phyloP scores from a whole-genome alignment of 2,888 invertebrate species.

The Cephus pygmeus region DNA sequence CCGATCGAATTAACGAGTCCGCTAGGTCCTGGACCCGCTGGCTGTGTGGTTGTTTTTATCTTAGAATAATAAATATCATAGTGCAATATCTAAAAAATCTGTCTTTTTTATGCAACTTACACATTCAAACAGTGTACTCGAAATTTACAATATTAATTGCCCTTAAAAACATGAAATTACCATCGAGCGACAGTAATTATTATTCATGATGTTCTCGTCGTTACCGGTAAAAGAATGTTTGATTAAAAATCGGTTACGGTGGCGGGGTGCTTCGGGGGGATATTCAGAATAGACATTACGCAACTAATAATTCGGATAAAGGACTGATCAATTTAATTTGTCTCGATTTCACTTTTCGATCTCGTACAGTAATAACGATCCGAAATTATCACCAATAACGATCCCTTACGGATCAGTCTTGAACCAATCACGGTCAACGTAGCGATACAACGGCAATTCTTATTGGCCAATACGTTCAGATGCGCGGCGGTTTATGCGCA shows the following conservation, averaged over 20 bases:
- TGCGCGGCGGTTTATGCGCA: not conserved
- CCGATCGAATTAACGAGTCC: constrained; percentile 25
- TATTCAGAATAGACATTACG: not conserved
- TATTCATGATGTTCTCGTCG: constrained; percentile 36
- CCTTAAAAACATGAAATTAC: constrained; percentile 59
- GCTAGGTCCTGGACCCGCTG: constrained; percentile 41
- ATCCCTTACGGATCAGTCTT: not conserved
- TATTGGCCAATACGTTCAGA: not conserved
- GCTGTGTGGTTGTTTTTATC: constrained; percentile 38
- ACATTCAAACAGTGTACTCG: constrained; percentile 60
- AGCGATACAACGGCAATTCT: not conserved
- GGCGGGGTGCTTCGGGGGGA: not conserved
- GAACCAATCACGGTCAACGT: not conserved
- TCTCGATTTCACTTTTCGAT: not conserved
- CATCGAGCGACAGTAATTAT: constrained; percentile 48
- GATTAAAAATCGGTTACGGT: constrained; percentile 32
- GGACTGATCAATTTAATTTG: not conserved
- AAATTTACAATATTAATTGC: constrained; percentile 62
- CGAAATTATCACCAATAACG: not conserved
- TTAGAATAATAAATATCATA: constrained; percentile 58
- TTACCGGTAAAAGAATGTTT: constrained; percentile 37
- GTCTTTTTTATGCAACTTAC: constrained; percentile 60
- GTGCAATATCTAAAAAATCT: constrained; percentile 64
- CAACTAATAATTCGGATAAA: not conserved
- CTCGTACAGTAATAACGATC: not conserved